Conservation (phyloP, 2,888 invertebrate species). For the Euplagia quadripunctaria region DNA sequence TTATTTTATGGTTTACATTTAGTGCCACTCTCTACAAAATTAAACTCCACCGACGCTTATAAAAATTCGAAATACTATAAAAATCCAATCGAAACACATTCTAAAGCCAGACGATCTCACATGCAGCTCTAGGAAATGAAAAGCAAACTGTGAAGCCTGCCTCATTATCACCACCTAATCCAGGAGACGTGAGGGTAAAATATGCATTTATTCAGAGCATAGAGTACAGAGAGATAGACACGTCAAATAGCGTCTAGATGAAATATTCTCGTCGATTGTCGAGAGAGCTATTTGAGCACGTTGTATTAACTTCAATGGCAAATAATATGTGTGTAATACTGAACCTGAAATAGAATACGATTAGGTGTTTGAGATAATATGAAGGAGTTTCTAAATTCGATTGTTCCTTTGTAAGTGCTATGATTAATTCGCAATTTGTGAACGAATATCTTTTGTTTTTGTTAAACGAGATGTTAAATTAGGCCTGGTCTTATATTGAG, state of each 20-base stretch:
- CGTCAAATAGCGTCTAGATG: constrained; percentile 25
- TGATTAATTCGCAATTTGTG: too few species aligned
- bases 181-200: constrained; percentile 61
- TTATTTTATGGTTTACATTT: too few species aligned
- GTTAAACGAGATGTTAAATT: too few species aligned
- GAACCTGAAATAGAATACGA: too few species aligned
- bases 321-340: too few species aligned
- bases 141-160: constrained; percentile 66
- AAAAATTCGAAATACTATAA: constrained; percentile 38
- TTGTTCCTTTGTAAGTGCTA: too few species aligned
- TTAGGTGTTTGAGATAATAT: too few species aligned
- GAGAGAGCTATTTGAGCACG: constrained; percentile 18
- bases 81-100: constrained; percentile 55
- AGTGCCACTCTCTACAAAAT: neutral
- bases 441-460: too few species aligned
- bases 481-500: too few species aligned
- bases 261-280: constrained; percentile 20
- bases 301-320: too few species aligned
- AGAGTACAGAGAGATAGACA: constrained; percentile 39
- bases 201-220: constrained; percentile 54
- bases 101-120: constrained; percentile 51
- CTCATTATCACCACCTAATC: constrained; percentile 70
- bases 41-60: constrained; percentile 22
- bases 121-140: constrained; percentile 65
- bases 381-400: too few species aligned